Conservation (phyloP, 2,888 invertebrate species). For the Eumerus sabulonum region DNA sequence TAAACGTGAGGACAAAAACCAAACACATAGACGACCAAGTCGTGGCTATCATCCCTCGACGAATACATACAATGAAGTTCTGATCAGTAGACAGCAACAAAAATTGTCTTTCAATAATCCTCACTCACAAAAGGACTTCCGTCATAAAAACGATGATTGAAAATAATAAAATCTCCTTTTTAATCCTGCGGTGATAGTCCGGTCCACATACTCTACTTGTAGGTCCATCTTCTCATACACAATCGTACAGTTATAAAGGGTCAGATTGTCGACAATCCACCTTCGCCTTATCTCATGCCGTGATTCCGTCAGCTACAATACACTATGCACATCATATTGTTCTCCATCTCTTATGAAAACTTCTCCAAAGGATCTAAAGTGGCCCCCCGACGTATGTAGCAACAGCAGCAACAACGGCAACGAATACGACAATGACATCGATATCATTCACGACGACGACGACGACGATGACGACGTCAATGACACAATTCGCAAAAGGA, state of each 20-base stretch:
- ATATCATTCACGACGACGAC: conserved; percentile 11
- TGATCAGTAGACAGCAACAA: conserved; percentile 50
- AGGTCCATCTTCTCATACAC: conserved; percentile 1
- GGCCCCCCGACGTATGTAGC: conserved; percentile 12
- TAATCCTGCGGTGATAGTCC: conserved; percentile 60
- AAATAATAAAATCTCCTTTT: conserved; percentile 69
- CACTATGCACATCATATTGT: conserved; percentile 4
- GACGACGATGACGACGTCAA: conserved; percentile 26
- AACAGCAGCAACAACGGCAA: conserved; percentile 5
- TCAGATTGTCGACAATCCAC: conserved; percentile 40
- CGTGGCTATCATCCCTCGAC: background rate
- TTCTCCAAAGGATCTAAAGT: conserved; percentile 39
- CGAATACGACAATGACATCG: conserved; percentile 3
- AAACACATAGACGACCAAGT: conserved; percentile 2
- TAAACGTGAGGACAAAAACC: conserved; percentile 45
- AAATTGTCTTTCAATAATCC: conserved; percentile 69
- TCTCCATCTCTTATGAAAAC: conserved; percentile 38
- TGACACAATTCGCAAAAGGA: conserved; percentile 59
- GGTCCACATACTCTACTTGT: conserved; percentile 33
- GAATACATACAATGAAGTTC: conserved; percentile 32
- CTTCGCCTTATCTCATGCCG: conserved; percentile 61
- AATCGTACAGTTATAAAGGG: conserved; percentile 17
- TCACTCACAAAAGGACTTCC: conserved; percentile 65
- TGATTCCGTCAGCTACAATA: conserved; percentile 22
- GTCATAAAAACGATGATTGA: conserved; percentile 68